These are phyloP conservation scores for Apotomis capreana DNA, from an alignment of 2,888 invertebrate species.

Conservation along the genomic window DNA sequence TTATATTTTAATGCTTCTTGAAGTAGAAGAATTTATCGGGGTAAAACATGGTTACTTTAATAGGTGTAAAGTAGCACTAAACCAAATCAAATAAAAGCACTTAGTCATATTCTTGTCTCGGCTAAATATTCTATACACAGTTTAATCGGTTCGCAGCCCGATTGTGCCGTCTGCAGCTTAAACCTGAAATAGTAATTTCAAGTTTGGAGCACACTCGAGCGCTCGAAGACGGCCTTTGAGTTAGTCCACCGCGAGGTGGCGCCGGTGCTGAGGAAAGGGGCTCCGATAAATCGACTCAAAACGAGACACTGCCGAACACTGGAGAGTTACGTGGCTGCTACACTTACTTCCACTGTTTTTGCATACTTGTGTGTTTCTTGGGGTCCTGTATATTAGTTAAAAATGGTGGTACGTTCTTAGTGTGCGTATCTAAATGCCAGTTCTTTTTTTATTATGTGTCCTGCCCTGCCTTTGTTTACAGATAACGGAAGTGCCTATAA, in stretches of 20 bases:
- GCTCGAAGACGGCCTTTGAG: conserved; percentile 9
- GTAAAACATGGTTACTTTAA: too few relatives aligned
- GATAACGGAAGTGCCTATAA: too few relatives aligned
- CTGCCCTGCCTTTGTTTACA: too few relatives aligned
- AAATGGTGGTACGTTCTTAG: too few relatives aligned
- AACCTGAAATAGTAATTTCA: conserved; percentile 10
- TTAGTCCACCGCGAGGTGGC: not conserved
- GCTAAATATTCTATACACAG: not conserved
- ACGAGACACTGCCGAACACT: not conserved
- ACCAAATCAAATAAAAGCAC: not conserved
- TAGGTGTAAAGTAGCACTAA: too few relatives aligned
- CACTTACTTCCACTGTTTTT: too few relatives aligned
- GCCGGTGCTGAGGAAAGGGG: not conserved
- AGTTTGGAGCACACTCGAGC: not conserved
- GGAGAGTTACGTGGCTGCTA: not conserved
- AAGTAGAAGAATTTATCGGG: too few relatives aligned
- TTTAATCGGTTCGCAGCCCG: not conserved
- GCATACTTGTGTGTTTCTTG: too few relatives aligned
- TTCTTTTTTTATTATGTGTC: too few relatives aligned
- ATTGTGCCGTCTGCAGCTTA: not conserved
- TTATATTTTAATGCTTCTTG: too few relatives aligned
- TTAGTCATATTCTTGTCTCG: not conserved
- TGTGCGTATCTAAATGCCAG: too few relatives aligned
- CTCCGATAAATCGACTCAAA: conserved; percentile 1
- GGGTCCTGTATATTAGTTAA: too few relatives aligned